Evolutionary conservation across 2,113 vertebrate genomes (phyloP).

Genomic region (Arizona elegans): DNA sequence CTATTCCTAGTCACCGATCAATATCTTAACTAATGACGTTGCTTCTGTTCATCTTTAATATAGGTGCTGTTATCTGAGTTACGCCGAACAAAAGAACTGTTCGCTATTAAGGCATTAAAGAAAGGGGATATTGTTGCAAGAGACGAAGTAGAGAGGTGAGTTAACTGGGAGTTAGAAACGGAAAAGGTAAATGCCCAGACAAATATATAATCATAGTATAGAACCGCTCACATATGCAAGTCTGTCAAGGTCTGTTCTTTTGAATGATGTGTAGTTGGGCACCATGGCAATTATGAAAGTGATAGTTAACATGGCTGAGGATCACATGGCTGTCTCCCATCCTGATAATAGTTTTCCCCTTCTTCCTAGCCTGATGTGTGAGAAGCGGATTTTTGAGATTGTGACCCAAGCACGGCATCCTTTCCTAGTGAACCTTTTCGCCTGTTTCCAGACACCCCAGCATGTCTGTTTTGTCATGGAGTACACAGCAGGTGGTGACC

Average conservation of each 20-base stretch:
- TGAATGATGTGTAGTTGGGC: not conserved
- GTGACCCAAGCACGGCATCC: constrained; percentile 98
- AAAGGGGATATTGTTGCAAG: constrained; percentile 98
- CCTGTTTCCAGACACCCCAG: constrained; percentile 98
- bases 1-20: not conserved
- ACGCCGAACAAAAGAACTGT: constrained; percentile 96
- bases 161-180: constrained; percentile 25
- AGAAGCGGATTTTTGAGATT: constrained; percentile 98
- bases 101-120: constrained; percentile 99
- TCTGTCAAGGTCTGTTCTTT: not conserved
- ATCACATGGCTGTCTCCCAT: not conserved
- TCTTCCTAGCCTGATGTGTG: constrained; percentile 89
- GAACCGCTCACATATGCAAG: not conserved
- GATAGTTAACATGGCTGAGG: not conserved
- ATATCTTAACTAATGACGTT: not conserved
- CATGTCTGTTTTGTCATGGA: constrained; percentile 99
- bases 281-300: not conserved
- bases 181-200: not conserved
- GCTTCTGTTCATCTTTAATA: constrained; percentile 27
- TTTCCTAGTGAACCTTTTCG: constrained; percentile 98
- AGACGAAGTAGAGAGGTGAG: constrained; percentile 97
- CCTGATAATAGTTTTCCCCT: not conserved
- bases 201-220: not conserved
- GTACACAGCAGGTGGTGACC: constrained; percentile 94
- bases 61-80: constrained; percentile 96